Base-by-base conservation (phyloP, 2,888 invertebrate species). In the Catotricha subobsoleta region DNA sequence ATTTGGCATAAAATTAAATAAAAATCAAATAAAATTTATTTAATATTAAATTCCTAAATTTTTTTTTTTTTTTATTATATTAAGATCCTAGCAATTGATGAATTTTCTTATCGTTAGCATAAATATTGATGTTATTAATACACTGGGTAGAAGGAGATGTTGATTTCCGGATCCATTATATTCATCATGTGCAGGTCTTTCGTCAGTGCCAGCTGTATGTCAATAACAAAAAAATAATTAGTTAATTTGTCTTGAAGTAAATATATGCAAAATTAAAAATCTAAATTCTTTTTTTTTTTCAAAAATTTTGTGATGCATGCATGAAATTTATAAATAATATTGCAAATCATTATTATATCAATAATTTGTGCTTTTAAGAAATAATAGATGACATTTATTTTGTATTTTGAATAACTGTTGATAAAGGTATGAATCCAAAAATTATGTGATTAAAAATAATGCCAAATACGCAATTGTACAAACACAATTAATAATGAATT, bases 151-250 rank as follows among this genome's bases (percentile, higher is more conserved):
- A 23, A 42, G 20, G n/a, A 34, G 41, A 25, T 38, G 23, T 43
- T 41, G 39, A 40, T 34, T 35, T 36, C 46, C 46, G 19, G 47
- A 45, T 42, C 46, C 47, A 38, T 39, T 44, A 44, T 40, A 40
- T 40, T 47, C 48, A 37, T 48, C 48, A 38, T 47, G 45, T 27
- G 47, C 45, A 30, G 44, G 45, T 44, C 44, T 42, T 27, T 47
- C 48, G 41, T 48, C 48, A 27, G 44, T 43, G 25, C 45, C 47
- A 44, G 44, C 48, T 48, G 39, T 30, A 4, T 25, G 21, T n/a
- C n/a, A n/a, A n/a, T 12, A 8, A n/a, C 12, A 15, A 34, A 34
- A 34, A 16, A 34, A 10, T 15, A 19, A 25, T 38, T 27, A 18
- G n/a, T 38, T 25, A 28, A 36, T 43, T 43, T 19, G 15, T 13